These are phyloP conservation scores for Ochlodes sylvanus DNA, from an alignment of 2,888 invertebrate genomes.

Conservation along the genomic window DNA sequence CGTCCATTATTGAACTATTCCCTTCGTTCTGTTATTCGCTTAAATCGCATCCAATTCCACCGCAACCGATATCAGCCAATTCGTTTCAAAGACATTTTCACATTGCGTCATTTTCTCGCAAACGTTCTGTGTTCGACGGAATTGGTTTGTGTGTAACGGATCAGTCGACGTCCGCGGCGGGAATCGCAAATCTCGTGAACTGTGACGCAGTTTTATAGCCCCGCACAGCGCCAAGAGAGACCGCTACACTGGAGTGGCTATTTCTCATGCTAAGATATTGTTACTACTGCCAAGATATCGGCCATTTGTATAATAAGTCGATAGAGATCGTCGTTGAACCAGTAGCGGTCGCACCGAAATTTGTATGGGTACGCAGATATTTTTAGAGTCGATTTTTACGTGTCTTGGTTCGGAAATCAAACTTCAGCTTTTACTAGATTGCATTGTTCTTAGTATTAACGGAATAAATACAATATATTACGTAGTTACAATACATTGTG, in stretches of 20 bases:
- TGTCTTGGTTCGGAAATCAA: slow-evolving; percentile 12
- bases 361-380: slow-evolving; percentile 28
- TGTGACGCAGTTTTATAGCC: slow-evolving; percentile 68
- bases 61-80: slow-evolving; percentile 41
- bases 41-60: slow-evolving; percentile 35
- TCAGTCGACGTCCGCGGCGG: slow-evolving; percentile 48
- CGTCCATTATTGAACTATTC: slow-evolving; percentile 20
- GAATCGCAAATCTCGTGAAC: slow-evolving; percentile 60
- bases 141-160: slow-evolving; percentile 60
- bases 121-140: slow-evolving; percentile 51
- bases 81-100: slow-evolving; percentile 48
- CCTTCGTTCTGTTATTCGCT: slow-evolving; percentile 17
- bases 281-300: slow-evolving; percentile 70
- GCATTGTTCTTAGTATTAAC: background rate
- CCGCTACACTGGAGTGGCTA: slow-evolving; percentile 66
- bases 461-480: background rate
- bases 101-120: slow-evolving; percentile 48
- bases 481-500: background rate
- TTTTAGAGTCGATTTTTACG: slow-evolving; percentile 17
- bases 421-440: slow-evolving; percentile 7
- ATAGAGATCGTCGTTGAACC: slow-evolving; percentile 68
- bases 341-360: slow-evolving; percentile 36
- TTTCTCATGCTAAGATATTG: slow-evolving; percentile 74
- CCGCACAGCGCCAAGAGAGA: slow-evolving; percentile 65
- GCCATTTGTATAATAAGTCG: slow-evolving; percentile 80